These are phyloP conservation scores for Antechinus flavipes DNA, from an alignment of 2,113 vertebrate genomes.

Conservation along the genomic window DNA sequence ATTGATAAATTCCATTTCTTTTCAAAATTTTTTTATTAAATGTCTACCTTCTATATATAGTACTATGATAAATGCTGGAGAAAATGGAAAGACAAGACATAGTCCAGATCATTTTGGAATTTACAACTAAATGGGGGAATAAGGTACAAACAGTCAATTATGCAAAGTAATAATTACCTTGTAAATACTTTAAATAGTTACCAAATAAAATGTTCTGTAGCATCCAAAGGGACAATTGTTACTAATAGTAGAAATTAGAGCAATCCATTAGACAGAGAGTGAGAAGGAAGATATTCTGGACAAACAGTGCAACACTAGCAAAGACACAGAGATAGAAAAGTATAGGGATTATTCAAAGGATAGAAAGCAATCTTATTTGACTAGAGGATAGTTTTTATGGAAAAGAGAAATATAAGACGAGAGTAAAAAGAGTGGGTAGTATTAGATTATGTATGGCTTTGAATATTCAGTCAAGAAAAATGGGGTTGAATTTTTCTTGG, in stretches of 20 bases:
- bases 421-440: background rate
- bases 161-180: background rate
- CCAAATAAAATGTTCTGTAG: background rate
- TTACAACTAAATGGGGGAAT: background rate
- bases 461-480: background rate
- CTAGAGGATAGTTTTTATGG: background rate
- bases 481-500: background rate
- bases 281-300: background rate
- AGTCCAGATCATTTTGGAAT: background rate
- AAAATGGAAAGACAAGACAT: background rate
- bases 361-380: background rate
- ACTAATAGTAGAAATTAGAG: background rate
- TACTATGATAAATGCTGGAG: background rate
- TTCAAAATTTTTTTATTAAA: background rate
- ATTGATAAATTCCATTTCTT: background rate
- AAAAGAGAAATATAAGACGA: background rate
- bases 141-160: background rate
- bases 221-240: background rate
- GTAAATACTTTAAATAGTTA: background rate
- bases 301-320: background rate
- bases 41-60: background rate
- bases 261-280: background rate
- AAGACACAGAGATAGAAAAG: background rate
- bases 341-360: background rate
- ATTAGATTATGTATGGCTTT: background rate